Percentiles rank a stretch among this genome's conserved stretches.
These are phyloP conservation scores for Macrochelys suwanniensis DNA, from an alignment of 2,797 vertebrate species.

Conservation along the genomic window DNA sequence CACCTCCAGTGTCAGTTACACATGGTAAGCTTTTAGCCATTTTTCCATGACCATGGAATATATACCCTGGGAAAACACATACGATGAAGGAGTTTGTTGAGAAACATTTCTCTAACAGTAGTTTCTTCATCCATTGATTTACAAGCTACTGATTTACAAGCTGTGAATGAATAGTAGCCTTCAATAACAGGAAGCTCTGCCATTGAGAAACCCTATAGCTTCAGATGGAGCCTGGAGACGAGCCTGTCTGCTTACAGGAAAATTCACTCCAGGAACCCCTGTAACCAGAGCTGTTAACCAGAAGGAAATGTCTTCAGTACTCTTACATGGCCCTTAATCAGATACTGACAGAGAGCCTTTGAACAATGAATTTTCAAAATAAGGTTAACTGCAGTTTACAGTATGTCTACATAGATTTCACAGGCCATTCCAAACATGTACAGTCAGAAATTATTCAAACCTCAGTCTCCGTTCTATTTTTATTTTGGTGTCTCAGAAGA, in stretches of 20 bases:
- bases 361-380: conserved; percentile 82
- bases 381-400: conserved; percentile 79
- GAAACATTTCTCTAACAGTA: conserved; percentile 83
- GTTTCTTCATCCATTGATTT: conserved; percentile 85
- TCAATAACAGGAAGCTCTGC: conserved; percentile 86
- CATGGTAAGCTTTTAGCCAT: conserved; percentile 77
- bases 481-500: conserved; percentile 50
- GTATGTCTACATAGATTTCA: conserved; percentile 74
- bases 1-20: conserved; percentile 64
- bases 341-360: conserved; percentile 86
- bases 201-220: conserved; percentile 83
- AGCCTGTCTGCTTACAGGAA: conserved; percentile 82
- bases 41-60: conserved; percentile 73
- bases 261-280: conserved; percentile 82
- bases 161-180: conserved; percentile 88
- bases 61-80: conserved; percentile 78
- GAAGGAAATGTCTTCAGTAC: conserved; percentile 87
- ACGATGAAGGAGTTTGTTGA: conserved; percentile 81
- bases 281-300: conserved; percentile 87
- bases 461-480: conserved; percentile 53
- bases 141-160: conserved; percentile 88
- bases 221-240: conserved; percentile 83
- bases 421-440: conserved; percentile 65
- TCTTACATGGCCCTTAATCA: conserved; percentile 87
- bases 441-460: conserved; percentile 68